Evolutionary conservation across 2,888 invertebrate genomes (phyloP), one percentile per base, ranked within the genome.

Genomic region (Thalpophila matura): DNA sequence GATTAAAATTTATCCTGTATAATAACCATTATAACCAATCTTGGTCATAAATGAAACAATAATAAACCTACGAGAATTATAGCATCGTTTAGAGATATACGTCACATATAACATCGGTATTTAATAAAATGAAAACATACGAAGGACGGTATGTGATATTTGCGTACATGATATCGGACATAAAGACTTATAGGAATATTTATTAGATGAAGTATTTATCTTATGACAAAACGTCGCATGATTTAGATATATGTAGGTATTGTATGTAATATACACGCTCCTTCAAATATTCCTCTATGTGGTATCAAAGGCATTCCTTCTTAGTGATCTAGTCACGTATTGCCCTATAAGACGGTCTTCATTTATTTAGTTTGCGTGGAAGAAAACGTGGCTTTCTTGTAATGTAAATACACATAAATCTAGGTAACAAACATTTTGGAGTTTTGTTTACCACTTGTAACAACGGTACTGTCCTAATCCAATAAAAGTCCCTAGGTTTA

Each of bases 221-320:
- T 66, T 73, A 74, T 72, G 64, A 65, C 56, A 72, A 58, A 59
- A 67, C 58, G 58, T 53, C 53, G 57, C 74, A 80, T 81, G 84
- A 73, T 81, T 83, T 72, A 71, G 59, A 67, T 74, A 75, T 61
- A 65, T 72, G 67, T 80, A 76, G 54, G 69, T 72, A 74, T 49
- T 71, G 51, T 60, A 51, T 56, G 33, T 67, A 55, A 64, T 74
- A 73, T 70, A 66, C 63, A 77, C 56, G 63, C 63, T 72, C 55
- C 61, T 62, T 61, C 58, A 80, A 82, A 79, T 82, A 80, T 81
- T 80, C 76, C 74, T 70, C 71, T 75, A 75, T 79, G 78, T 79
- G 66, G 74, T 81, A 81, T 86, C 87, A 90, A 89, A 89, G 84
- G 75, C 83, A 87, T 89, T 86, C 84, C 78, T 74, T 22, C 62